Conservation (phyloP, 2,113 vertebrate genomes). For the Sander vitreus region DNA sequence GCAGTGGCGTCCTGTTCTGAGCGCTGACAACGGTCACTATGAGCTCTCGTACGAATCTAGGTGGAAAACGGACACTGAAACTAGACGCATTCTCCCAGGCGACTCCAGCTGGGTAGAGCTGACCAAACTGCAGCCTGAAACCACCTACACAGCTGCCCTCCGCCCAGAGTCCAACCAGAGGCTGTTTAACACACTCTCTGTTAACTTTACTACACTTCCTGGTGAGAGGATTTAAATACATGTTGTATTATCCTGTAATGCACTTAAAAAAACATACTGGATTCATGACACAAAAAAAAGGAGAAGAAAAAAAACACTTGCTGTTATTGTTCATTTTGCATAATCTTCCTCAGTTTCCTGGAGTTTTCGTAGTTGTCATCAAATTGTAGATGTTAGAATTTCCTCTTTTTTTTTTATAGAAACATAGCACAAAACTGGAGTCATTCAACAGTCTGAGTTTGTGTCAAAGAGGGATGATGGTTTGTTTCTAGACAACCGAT, state of each 20-base stretch:
- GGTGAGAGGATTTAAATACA: slow-evolving; percentile 72
- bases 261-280: not conserved
- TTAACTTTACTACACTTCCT: slow-evolving; percentile 86
- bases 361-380: not conserved
- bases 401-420: not conserved
- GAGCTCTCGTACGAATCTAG: slow-evolving; percentile 78
- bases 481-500: not conserved
- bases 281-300: not conserved
- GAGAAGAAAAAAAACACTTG: not conserved
- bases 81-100: slow-evolving; percentile 71
- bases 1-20: slow-evolving; percentile 87
- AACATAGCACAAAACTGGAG: not conserved
- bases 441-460: slow-evolving; percentile 1
- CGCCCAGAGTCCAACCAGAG: slow-evolving; percentile 83
- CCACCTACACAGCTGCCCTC: slow-evolving; percentile 86
- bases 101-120: slow-evolving; percentile 79
- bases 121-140: slow-evolving; percentile 81
- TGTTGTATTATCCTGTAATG: not conserved
- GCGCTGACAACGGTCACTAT: slow-evolving; percentile 78
- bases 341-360: not conserved
- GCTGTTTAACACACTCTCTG: slow-evolving; percentile 76
- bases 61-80: not conserved
- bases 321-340: not conserved
- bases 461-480: not conserved
- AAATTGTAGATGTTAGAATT: not conserved